A percentile compares a stretch with the other conserved stretches of the same genome.
These are phyloP conservation scores for Unio pictorum DNA, from an alignment of 2,888 invertebrate species.

Conservation along the genomic window DNA sequence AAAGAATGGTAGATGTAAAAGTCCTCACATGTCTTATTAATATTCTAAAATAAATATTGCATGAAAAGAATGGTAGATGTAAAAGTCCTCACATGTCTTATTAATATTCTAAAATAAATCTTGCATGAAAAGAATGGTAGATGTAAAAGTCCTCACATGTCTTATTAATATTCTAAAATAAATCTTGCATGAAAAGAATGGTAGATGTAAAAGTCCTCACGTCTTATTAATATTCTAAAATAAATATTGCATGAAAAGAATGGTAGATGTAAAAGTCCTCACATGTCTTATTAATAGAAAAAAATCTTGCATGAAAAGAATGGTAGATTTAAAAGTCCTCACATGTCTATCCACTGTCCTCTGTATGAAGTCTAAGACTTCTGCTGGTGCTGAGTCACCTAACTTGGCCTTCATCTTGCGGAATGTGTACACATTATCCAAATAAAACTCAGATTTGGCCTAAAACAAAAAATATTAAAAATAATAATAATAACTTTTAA, in stretches of 20 bases:
- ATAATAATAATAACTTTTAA: too few relatives aligned
- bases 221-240: conserved; percentile 19
- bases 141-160: conserved; percentile 44
- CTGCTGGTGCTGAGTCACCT: conserved; percentile 49
- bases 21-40: conserved; percentile 48
- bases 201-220: conserved; percentile 31
- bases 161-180: conserved; percentile 10
- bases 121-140: not conserved
- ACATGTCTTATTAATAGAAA: conserved; percentile 48
- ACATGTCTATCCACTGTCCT: conserved; percentile 61
- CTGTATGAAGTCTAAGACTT: conserved; percentile 59
- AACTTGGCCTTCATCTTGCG: conserved; percentile 44
- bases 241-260: not conserved
- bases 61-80: not conserved
- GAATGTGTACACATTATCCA: conserved; percentile 52
- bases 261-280: conserved; percentile 13
- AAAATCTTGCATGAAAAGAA: not conserved
- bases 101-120: too few relatives aligned
- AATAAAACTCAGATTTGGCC: conserved; percentile 60
- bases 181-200: not conserved
- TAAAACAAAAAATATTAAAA: conserved; percentile 15
- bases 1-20: not conserved
- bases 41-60: too few relatives aligned
- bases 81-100: conserved; percentile 49
- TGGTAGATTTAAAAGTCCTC: conserved; percentile 13